Evolutionary conservation across 2,888 invertebrate genomes (phyloP).

Genomic region (Ephialtes manifestator): DNA sequence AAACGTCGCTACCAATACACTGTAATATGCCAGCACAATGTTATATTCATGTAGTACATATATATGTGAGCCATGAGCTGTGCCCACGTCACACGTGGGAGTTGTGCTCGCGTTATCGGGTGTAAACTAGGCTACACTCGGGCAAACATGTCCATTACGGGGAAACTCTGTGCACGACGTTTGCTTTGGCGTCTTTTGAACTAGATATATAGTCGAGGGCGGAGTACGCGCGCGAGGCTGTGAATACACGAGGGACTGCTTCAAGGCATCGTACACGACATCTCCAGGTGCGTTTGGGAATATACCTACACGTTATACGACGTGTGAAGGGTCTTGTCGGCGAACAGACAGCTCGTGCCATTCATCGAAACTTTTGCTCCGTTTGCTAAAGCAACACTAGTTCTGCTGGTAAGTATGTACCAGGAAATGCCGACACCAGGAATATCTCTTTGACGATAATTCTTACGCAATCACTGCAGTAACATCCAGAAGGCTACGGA

Average conservation of each 20-base stretch:
- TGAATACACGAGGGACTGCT: constrained; percentile 28
- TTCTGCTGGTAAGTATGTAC: constrained; percentile 22
- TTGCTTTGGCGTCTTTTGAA: constrained; percentile 68
- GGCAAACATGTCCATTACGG: constrained; percentile 79
- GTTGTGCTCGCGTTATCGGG: constrained; percentile 75
- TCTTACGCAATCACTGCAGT: not conserved
- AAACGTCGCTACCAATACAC: not conserved
- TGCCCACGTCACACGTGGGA: constrained; percentile 64
- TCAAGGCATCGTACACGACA: constrained; percentile 19
- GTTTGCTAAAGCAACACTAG: constrained; percentile 44
- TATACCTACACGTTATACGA: constrained; percentile 33
- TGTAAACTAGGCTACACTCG: constrained; percentile 76
- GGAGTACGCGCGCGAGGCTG: constrained; percentile 16
- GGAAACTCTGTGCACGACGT: constrained; percentile 70
- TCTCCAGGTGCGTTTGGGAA: constrained; percentile 14
- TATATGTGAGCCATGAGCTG: constrained; percentile 31
- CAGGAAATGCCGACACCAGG: constrained; percentile 43
- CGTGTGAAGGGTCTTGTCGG: constrained; percentile 44
- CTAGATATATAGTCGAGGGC: constrained; percentile 40
- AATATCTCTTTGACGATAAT: constrained; percentile 19
- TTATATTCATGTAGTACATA: not conserved
- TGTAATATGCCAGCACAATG: not conserved
- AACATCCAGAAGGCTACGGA: not conserved
- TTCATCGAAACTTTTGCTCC: constrained; percentile 57
- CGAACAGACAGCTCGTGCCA: constrained; percentile 32